Conservation (phyloP, 2,797 vertebrate genomes). For the Catamblyrhynchus diadema region DNA sequence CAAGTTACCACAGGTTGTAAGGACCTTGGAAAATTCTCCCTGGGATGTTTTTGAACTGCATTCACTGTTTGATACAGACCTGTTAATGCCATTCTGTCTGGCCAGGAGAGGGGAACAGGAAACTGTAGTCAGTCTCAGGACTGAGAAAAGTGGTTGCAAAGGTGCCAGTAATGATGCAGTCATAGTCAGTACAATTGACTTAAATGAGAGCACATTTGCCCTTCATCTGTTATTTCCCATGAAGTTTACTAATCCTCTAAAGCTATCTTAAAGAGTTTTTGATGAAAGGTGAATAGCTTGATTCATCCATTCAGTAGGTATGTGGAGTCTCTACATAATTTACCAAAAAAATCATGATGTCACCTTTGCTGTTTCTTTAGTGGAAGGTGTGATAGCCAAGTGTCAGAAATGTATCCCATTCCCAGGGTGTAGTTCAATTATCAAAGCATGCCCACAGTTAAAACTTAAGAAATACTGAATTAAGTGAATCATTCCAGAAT, state of each 20-base stretch:
- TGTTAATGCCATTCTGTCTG: neutral
- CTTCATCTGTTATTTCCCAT: neutral
- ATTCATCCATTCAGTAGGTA: neutral
- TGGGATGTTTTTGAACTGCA: neutral
- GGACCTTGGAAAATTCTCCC: neutral
- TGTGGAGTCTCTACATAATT: neutral
- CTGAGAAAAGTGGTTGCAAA: neutral
- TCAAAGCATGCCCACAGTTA: neutral
- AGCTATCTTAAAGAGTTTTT: neutral
- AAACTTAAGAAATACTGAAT: neutral
- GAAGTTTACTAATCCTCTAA: neutral
- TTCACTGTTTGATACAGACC: neutral
- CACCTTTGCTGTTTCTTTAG: neutral
- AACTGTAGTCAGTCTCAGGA: neutral
- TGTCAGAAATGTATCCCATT: neutral
- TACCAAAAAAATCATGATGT: neutral
- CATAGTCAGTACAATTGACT: neutral
- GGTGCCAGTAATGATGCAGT: neutral
- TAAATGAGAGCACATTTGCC: neutral
- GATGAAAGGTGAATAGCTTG: constrained; percentile 2
- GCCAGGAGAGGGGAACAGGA: neutral
- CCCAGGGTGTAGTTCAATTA: neutral
- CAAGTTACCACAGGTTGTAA: neutral
- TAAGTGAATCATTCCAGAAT: neutral
- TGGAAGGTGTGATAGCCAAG: neutral